Evolutionary conservation across 2,113 vertebrate species (phyloP), one percentile per base, ranked within the genome.

Genomic region (Syngnathus scovelli): DNA sequence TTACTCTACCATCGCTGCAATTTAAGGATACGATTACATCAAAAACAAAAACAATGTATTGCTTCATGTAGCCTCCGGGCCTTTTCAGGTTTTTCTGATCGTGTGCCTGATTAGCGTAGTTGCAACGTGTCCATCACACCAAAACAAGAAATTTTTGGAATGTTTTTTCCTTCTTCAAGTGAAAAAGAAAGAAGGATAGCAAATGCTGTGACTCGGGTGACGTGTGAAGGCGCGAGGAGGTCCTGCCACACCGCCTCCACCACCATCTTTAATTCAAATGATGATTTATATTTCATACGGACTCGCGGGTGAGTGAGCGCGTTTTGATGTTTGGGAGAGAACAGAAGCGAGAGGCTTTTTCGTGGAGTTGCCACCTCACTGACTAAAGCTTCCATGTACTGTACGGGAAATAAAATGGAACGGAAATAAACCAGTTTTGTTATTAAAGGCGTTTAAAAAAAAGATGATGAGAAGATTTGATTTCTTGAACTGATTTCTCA

Each of bases 201-300:
- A 19, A 51, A 38, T 60, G 66, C 41, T 65, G 72, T 79, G 81
- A 85, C 66, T 85, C 54, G 51, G 75, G 54, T 81, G 83, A 81
- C 79, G 51, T 76, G 61, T 80, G 83, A 81, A 78, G 81, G 72
- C 5, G 27, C 55, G 13, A 52, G 83, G 75, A 58, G 55, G 55
- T 71, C 75, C 66, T 65, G 66, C 66, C 65, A 49, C 69, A 41
- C 69, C 43, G 54, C 68, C 71, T 65, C 61, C 13, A 3, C 71
- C 64, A 69, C 77, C 83, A 79, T 86, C 73, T 85, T 84, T 83
- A 79, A 88, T 83, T 85, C 70, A 85, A 84, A 72, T 74, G 66
- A 62, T 56, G 65, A 81, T 83, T 64, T 61, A 76, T 84, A 80
- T 83, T 88, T 86, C 70, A 78, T 79, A 67, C 48, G 59, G 38